Conservation (phyloP, 2,113 vertebrate genomes). For the Geococcyx californianus region DNA sequence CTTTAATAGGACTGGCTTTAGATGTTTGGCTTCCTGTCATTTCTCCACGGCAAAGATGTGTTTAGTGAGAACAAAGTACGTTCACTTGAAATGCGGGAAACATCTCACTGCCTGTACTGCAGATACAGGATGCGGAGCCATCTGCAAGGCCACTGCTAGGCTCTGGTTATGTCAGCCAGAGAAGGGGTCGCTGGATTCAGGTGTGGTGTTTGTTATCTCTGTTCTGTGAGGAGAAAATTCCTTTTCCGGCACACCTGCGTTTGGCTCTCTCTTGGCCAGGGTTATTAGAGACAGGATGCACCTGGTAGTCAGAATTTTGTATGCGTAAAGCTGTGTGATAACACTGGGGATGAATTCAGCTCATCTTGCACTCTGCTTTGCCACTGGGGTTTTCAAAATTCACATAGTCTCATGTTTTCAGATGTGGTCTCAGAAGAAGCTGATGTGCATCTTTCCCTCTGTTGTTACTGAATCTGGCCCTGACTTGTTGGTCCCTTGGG, state of each 20-base stretch:
- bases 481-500: background rate
- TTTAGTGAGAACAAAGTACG: background rate
- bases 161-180: background rate
- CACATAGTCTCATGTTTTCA: rapidly evolving
- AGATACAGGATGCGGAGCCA: rapidly evolving
- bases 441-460: background rate
- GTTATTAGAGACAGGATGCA: background rate
- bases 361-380: background rate
- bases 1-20: background rate
- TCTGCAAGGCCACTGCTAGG: background rate
- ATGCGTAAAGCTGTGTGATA: background rate
- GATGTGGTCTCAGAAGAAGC: background rate
- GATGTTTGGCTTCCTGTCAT: background rate
- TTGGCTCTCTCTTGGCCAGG: rapidly evolving
- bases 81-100: background rate
- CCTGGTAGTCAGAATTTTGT: background rate
- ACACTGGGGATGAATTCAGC: background rate
- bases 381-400: background rate
- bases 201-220: background rate
- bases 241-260: background rate
- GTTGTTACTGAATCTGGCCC: background rate
- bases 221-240: background rate
- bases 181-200: background rate
- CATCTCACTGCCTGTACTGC: background rate
- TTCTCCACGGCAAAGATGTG: background rate